These are phyloP conservation scores for Yponomeuta malinellus DNA, from an alignment of 2,888 invertebrate genomes.

Conservation along the genomic window DNA sequence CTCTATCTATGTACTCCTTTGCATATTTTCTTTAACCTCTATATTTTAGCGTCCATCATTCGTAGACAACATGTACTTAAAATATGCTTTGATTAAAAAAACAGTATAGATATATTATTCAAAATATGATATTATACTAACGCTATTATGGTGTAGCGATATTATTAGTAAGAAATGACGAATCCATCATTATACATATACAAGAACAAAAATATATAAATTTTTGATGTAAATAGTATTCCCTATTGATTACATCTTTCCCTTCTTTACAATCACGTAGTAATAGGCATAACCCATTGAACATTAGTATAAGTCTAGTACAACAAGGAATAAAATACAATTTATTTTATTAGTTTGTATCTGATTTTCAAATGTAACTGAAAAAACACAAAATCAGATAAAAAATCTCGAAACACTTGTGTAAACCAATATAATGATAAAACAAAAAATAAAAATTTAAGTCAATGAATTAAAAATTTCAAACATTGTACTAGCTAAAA, in stretches of 20 bases:
- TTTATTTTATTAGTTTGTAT: not conserved
- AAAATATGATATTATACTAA: constrained; percentile 62
- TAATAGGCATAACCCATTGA: constrained; percentile 32
- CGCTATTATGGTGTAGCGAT: constrained; percentile 60
- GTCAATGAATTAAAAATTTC: too few species aligned
- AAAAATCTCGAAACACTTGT: too few species aligned
- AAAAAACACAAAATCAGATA: not conserved
- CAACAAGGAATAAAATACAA: constrained; percentile 20
- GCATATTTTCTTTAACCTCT: constrained; percentile 32
- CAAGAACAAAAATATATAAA: constrained; percentile 51
- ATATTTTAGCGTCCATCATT: constrained; percentile 34
- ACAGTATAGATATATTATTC: constrained; percentile 70
- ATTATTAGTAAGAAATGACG: constrained; percentile 38
- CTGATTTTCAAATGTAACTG: too few species aligned
- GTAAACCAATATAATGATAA: too few species aligned
- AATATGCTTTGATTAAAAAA: constrained; percentile 49
- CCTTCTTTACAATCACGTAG: constrained; percentile 74
- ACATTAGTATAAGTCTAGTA: constrained; percentile 25
- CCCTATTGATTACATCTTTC: constrained; percentile 59
- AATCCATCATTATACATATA: constrained; percentile 62
- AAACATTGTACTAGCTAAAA: too few species aligned
- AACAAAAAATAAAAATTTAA: too few species aligned
- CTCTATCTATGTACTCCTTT: constrained; percentile 41
- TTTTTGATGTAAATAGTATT: constrained; percentile 65
- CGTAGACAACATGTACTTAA: constrained; percentile 41